Percentiles rank a stretch among this genome's conserved stretches.
phyloP scores from a whole-genome alignment of 2,113 vertebrate species.

The Percina caprodes region DNA sequence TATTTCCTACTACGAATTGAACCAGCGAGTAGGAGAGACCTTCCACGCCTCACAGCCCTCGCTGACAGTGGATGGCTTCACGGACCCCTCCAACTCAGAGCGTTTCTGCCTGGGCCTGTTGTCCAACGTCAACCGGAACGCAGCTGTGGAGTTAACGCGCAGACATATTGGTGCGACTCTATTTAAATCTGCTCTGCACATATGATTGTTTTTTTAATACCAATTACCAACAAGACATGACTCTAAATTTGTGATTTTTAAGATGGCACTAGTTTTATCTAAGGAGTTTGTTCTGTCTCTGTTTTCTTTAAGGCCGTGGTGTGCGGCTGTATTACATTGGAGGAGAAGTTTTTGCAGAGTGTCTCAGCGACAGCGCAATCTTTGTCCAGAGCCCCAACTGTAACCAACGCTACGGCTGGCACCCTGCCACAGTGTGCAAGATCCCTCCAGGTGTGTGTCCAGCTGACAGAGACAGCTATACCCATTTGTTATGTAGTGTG shows the following conservation, averaged over 20 bases:
- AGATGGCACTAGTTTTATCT: background rate
- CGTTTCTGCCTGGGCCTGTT: slow-evolving; percentile 97
- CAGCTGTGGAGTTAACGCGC: slow-evolving; percentile 94
- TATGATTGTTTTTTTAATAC: too few species aligned
- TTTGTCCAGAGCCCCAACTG: slow-evolving; percentile 99
- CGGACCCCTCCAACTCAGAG: slow-evolving; percentile 97
- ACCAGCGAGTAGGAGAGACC: slow-evolving; percentile 98
- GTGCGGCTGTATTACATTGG: slow-evolving; percentile 98
- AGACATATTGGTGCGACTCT: slow-evolving; percentile 91
- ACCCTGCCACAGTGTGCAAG: slow-evolving; percentile 98
- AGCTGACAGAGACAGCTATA: background rate
- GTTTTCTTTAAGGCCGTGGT: slow-evolving; percentile 87
- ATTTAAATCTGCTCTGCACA: background rate
- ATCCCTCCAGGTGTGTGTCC: slow-evolving; percentile 93
- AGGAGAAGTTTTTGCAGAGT: slow-evolving; percentile 98
- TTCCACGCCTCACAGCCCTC: slow-evolving; percentile 99
- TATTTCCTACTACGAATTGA: slow-evolving; percentile 98
- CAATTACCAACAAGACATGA: background rate
- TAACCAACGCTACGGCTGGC: slow-evolving; percentile 99
- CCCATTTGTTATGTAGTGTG: background rate
- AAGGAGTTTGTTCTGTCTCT: slow-evolving; percentile 2
- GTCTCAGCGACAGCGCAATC: slow-evolving; percentile 98
- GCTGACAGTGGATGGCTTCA: slow-evolving; percentile 98
- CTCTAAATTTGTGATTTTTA: background rate
- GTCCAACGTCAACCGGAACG: slow-evolving; percentile 97